Percentiles rank a stretch among this genome's conserved stretches.
phyloP scores from a whole-genome alignment of 2,113 vertebrate species.

The Mirounga angustirostris region DNA sequence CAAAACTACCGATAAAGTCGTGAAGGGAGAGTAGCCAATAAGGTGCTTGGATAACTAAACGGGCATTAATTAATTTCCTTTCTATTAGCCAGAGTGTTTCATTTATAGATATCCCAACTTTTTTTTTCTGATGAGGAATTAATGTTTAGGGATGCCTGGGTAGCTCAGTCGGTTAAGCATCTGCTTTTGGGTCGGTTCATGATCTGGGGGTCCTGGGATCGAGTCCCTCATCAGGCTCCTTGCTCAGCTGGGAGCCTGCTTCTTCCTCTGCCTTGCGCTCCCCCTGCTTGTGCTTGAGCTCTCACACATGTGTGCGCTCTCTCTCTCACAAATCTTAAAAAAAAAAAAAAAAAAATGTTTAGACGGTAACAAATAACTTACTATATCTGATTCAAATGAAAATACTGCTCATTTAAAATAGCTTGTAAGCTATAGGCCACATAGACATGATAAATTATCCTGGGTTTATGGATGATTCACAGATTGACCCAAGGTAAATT shows the following conservation, averaged over 20 bases:
- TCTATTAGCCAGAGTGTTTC: constrained; percentile 16
- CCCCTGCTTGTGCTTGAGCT: too few species aligned
- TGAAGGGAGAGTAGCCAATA: background rate
- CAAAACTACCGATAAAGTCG: background rate
- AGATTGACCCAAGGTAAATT: background rate
- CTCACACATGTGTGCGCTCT: too few species aligned
- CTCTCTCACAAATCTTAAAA: too few species aligned
- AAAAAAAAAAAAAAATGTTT: background rate
- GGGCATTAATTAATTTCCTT: background rate
- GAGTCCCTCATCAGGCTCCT: too few species aligned
- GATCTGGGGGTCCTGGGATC: too few species aligned
- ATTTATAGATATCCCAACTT: background rate
- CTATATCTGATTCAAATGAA: background rate
- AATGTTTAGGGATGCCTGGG: background rate
- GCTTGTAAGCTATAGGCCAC: background rate
- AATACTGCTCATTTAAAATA: background rate
- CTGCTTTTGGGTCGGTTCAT: too few species aligned
- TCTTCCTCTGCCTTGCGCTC: too few species aligned
- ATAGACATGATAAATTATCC: background rate
- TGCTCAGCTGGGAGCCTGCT: too few species aligned
- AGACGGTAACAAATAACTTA: background rate
- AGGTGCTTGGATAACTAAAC: background rate
- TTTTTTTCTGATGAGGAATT: constrained; percentile 10
- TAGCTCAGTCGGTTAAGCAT: too few species aligned
- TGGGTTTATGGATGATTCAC: background rate